Evolutionary conservation across 2,888 invertebrate species (phyloP).

Genomic region (Diarsia dahlii): DNA sequence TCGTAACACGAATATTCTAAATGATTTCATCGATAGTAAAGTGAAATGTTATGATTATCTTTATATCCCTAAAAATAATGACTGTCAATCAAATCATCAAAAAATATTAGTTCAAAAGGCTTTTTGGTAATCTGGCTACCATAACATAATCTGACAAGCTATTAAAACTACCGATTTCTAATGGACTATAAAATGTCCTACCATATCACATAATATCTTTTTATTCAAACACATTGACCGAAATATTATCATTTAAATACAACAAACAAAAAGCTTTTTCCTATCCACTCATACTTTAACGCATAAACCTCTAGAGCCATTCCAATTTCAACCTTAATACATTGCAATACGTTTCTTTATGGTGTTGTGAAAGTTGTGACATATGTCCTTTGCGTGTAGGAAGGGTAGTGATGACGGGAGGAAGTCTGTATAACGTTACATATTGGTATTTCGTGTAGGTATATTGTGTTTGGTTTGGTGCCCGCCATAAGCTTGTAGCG

Average conservation of each 20-base stretch:
- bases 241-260: constrained; percentile 48
- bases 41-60: neutral
- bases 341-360: constrained; percentile 6
- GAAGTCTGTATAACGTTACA: constrained; percentile 76
- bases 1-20: neutral
- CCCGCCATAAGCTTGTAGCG: constrained; percentile 58
- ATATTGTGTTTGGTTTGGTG: constrained; percentile 73
- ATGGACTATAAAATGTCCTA: neutral
- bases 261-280: constrained; percentile 41
- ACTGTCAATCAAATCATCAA: no score
- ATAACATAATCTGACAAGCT: neutral
- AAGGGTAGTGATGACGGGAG: constrained; percentile 71
- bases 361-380: neutral
- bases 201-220: constrained; percentile 15
- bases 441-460: constrained; percentile 79
- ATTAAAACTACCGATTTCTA: neutral
- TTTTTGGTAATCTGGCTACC: neutral
- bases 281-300: neutral
- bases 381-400: constrained; percentile 22
- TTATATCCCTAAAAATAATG: no score
- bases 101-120: neutral
- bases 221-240: constrained; percentile 37
- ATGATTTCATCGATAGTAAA: neutral
- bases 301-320: neutral
- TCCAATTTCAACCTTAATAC: constrained; percentile 13